Evolutionary conservation across 2,888 invertebrate genomes (phyloP).

Genomic region (Hybos culiciformis): DNA sequence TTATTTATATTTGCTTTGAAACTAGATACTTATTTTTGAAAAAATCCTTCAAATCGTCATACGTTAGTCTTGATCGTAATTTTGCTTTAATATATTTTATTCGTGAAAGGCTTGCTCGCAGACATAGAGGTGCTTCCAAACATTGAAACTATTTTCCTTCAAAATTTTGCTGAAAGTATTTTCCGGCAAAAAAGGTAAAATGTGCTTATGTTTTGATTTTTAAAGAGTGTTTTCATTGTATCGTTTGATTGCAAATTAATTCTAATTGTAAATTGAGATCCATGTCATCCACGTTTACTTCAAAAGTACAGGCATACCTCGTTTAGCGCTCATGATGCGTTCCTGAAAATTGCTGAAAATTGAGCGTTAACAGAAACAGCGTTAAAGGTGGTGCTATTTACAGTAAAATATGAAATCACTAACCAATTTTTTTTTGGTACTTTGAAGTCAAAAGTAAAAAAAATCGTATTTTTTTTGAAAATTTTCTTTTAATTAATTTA

Average conservation of each 20-base stretch:
- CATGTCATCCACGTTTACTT: background rate
- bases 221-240: background rate
- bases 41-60: slow-evolving; percentile 1
- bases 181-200: background rate
- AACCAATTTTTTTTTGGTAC: too few relatives aligned
- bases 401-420: too few relatives aligned
- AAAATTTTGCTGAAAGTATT: slow-evolving; percentile 2
- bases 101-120: background rate
- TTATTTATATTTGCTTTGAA: background rate
- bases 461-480: too few relatives aligned
- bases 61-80: background rate
- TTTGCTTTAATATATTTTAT: slow-evolving; percentile 4
- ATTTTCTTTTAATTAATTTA: too few relatives aligned
- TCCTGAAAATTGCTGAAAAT: too few relatives aligned
- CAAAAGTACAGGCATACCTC: too few relatives aligned
- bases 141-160: slow-evolving; percentile 4
- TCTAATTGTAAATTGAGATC: slow-evolving; percentile 3
- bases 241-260: slow-evolving; percentile 2
- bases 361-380: too few relatives aligned
- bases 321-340: too few relatives aligned
- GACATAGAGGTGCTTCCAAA: slow-evolving; percentile 4
- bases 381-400: too few relatives aligned
- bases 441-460: too few relatives aligned
- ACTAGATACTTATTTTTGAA: background rate
- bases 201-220: slow-evolving; percentile 1